phyloP scores from a whole-genome alignment of 2,797 vertebrate genomes.

The Muraenolepis orangiensis region DNA sequence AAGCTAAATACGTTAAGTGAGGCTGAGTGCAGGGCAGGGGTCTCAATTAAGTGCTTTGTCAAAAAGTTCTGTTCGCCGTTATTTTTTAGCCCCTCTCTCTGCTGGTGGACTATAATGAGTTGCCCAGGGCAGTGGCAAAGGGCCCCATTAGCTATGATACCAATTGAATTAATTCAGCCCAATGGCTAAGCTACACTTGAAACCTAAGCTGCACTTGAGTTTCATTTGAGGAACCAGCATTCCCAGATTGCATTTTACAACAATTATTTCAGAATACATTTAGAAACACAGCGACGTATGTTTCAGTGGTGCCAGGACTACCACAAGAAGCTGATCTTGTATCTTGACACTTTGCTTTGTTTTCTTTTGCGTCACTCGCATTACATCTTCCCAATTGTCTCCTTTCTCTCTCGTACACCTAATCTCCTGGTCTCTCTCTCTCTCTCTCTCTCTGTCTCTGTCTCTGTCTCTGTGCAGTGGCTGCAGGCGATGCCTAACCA shows the following conservation, averaged over 20 bases:
- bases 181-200: neutral
- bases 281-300: neutral
- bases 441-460: neutral
- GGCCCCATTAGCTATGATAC: neutral
- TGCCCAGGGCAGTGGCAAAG: neutral
- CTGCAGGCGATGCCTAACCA: conserved; percentile 53
- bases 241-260: neutral
- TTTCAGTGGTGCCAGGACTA: no score
- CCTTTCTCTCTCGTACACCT: neutral
- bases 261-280: neutral
- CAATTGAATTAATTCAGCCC: neutral
- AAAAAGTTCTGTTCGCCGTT: neutral
- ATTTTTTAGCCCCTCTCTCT: neutral
- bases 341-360: neutral
- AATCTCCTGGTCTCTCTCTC: neutral
- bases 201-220: neutral
- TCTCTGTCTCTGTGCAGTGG: conserved; percentile 1
- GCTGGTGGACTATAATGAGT: neutral
- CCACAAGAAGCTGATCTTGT: no score
- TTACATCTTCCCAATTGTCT: conserved; percentile 1
- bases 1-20: conserved; percentile 7
- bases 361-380: no score
- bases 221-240: no score
- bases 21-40: neutral
- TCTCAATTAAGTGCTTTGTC: neutral